phyloP scores from a whole-genome alignment of 64 coral and sea anemone species.

The Trachythela sp. region DNA sequence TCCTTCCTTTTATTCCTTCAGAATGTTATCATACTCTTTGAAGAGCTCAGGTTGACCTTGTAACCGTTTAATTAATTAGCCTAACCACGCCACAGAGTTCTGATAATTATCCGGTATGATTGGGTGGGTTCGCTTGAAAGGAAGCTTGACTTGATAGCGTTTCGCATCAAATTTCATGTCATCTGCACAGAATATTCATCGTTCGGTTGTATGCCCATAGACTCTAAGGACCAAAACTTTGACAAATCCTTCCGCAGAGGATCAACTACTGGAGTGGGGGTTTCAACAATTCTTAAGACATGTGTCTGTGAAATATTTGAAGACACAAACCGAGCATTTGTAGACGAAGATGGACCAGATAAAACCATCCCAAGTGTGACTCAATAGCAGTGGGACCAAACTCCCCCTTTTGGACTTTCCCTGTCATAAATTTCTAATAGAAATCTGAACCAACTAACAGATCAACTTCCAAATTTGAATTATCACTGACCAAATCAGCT shows the following conservation, averaged over 20 bases:
- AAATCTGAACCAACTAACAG: conserved; percentile 34
- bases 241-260: neutral
- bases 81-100: neutral
- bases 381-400: conserved; percentile 30
- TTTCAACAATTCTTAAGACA: conserved; percentile 33
- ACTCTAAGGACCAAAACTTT: conserved; percentile 34
- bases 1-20: neutral
- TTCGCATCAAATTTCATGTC: conserved; percentile 29
- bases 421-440: conserved; percentile 46
- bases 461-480: conserved; percentile 30
- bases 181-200: neutral
- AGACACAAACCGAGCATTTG: conserved; percentile 6
- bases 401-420: conserved; percentile 28
- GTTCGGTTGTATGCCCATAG: neutral
- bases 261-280: neutral
- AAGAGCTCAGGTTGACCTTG: neutral
- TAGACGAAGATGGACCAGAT: conserved; percentile 25
- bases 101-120: conserved; percentile 44
- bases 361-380: conserved; percentile 33
- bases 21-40: neutral
- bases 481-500: conserved; percentile 17
- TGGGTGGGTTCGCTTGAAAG: conserved; percentile 37
- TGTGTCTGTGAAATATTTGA: conserved; percentile 19
- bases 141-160: conserved; percentile 42
- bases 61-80: neutral